These are phyloP conservation scores for Xiphorhynchus elegans DNA, from an alignment of 2,113 vertebrate genomes.

Conservation along the genomic window DNA sequence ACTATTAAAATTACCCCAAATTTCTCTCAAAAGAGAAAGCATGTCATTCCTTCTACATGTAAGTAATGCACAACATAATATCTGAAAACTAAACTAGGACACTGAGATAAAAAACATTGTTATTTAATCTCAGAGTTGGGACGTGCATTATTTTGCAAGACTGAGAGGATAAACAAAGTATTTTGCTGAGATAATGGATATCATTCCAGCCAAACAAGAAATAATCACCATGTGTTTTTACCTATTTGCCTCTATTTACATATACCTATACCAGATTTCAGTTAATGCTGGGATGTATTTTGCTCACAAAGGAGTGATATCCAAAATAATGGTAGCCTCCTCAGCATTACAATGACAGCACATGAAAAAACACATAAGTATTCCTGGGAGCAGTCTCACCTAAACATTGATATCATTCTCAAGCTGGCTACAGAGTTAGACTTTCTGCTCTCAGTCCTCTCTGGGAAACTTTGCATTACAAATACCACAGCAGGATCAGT, in stretches of 20 bases:
- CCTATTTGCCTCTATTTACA: neutral
- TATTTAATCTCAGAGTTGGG: neutral
- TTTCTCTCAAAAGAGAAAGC: neutral
- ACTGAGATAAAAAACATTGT: neutral
- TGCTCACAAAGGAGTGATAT: neutral
- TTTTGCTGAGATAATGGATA: conserved; percentile 26
- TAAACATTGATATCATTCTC: neutral
- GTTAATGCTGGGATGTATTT: neutral
- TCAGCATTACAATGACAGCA: neutral
- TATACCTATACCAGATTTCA: neutral
- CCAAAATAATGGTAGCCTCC: neutral
- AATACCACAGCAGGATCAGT: neutral
- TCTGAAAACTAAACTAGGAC: conserved; percentile 1
- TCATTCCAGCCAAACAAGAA: neutral
- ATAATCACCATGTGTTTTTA: neutral
- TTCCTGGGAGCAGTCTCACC: neutral
- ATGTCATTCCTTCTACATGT: neutral
- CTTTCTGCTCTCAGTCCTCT: neutral
- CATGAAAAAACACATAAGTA: neutral
- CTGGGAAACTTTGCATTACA: neutral
- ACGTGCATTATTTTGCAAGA: neutral
- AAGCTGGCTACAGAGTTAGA: neutral
- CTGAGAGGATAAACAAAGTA: neutral
- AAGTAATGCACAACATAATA: neutral
- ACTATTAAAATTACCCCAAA: neutral